A percentile compares a stretch with the other conserved stretches of the same genome.
These are phyloP conservation scores for Cydia strobilella DNA, from an alignment of 1,140 invertebrate genomes.

Conservation along the genomic window DNA sequence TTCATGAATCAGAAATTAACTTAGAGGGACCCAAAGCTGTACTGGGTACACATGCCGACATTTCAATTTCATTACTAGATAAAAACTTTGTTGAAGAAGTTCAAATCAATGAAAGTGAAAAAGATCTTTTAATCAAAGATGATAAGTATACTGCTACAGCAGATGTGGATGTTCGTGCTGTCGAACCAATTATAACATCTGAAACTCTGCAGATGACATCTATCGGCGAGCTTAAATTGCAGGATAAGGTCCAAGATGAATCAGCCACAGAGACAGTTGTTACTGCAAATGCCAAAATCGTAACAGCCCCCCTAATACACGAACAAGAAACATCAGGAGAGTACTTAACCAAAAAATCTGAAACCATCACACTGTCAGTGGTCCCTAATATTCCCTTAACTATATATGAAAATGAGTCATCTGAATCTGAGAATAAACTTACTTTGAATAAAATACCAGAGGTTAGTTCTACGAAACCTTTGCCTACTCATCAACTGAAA, in stretches of 20 bases:
- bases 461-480: conserved; percentile 43
- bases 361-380: conserved; percentile 51
- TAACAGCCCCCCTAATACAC: conserved; percentile 56
- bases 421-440: conserved; percentile 60
- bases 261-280: conserved; percentile 56
- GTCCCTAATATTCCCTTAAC: conserved; percentile 59
- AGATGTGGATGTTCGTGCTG: conserved; percentile 54
- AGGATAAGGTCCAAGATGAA: conserved; percentile 47
- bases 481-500: conserved; percentile 57
- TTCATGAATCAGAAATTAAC: conserved; percentile 81
- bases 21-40: conserved; percentile 52
- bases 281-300: conserved; percentile 60
- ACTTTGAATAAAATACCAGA: conserved; percentile 48
- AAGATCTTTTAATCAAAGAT: conserved; percentile 49
- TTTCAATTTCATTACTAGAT: conserved; percentile 71
- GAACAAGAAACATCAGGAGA: conserved; percentile 57
- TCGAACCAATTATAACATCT: conserved; percentile 58
- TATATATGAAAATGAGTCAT: conserved; percentile 54
- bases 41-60: conserved; percentile 48
- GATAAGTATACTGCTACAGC: conserved; percentile 51
- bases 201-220: conserved; percentile 55
- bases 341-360: conserved; percentile 48
- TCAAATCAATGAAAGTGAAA: conserved; percentile 64
- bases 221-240: conserved; percentile 45
- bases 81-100: conserved; percentile 75